Conservation (phyloP, 2,888 invertebrate genomes). For the Acleris holmiana region DNA sequence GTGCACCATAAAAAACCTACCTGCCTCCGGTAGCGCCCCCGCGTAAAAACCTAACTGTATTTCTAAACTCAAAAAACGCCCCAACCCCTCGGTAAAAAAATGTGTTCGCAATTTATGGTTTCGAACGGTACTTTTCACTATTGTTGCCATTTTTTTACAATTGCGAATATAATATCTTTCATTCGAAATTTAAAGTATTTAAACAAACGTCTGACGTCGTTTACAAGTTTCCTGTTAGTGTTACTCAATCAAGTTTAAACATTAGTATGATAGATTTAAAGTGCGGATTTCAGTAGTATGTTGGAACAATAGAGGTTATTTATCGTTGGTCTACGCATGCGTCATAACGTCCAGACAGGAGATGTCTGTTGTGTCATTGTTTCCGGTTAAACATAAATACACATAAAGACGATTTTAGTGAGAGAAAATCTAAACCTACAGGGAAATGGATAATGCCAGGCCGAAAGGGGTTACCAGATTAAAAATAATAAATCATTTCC, state of each 20-base stretch:
- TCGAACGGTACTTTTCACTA: constrained; percentile 23
- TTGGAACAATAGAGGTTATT: constrained; percentile 48
- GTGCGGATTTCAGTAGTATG: constrained; percentile 52
- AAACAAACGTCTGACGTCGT: constrained; percentile 25
- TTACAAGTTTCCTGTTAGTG: constrained; percentile 53
- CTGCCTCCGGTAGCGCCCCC: constrained; percentile 75
- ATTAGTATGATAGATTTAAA: constrained; percentile 4
- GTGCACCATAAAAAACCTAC: constrained; percentile 68
- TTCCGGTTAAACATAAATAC: constrained; percentile 20
- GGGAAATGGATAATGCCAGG: no score
- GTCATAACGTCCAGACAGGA: constrained; percentile 47
- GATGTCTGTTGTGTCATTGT: constrained; percentile 57
- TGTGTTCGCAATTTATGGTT: constrained; percentile 29
- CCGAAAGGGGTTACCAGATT: no score
- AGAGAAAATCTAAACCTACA: no score
- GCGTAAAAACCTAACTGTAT: constrained; percentile 55
- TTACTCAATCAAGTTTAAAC: constrained; percentile 51
- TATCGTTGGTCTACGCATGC: constrained; percentile 42
- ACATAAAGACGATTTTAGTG: no score
- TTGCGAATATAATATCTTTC: constrained; percentile 16
- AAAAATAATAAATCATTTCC: no score
- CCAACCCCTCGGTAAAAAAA: constrained; percentile 50
- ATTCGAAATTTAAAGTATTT: constrained; percentile 12
- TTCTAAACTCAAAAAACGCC: constrained; percentile 46
- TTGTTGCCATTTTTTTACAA: constrained; percentile 10